phyloP scores from a whole-genome alignment of 1,140 invertebrate genomes.

The Drosophila teissieri region DNA sequence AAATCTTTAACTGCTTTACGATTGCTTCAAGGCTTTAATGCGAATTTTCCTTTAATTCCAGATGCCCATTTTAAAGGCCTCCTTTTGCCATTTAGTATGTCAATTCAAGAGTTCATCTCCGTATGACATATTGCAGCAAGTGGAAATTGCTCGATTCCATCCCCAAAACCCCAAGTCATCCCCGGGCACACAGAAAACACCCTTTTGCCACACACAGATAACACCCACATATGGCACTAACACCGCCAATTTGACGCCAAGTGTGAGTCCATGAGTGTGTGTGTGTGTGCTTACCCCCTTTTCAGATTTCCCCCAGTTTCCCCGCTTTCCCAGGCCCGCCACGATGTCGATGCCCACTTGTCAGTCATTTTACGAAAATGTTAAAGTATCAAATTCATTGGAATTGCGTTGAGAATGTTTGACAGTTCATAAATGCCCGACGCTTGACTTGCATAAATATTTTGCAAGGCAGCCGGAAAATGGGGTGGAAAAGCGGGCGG shows the following conservation, averaged over 20 bases:
- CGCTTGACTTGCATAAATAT: conserved; percentile 84
- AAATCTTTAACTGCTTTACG: too few species aligned
- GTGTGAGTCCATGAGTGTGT: conserved; percentile 27
- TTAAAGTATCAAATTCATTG: conserved; percentile 84
- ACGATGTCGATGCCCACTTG: conserved; percentile 40
- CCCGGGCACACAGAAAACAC: conserved; percentile 21
- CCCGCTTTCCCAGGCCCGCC: not conserved
- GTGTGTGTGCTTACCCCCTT: conserved; percentile 18
- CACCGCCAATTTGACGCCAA: conserved; percentile 80
- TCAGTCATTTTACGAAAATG: conserved; percentile 82
- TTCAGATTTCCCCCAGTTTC: conserved; percentile 5
- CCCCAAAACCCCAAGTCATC: conserved; percentile 33
- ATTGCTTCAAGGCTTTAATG: not conserved
- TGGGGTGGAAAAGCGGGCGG: not conserved
- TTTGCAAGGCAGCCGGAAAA: conserved; percentile 63
- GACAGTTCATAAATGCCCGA: conserved; percentile 84
- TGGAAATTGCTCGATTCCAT: conserved; percentile 60
- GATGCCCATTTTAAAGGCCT: conserved; percentile 56
- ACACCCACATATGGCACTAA: conserved; percentile 80
- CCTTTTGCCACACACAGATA: conserved; percentile 46
- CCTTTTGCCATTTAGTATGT: conserved; percentile 60
- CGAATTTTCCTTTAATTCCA: not conserved
- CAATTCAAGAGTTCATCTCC: conserved; percentile 58
- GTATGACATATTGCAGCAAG: conserved; percentile 48
- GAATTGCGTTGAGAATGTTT: conserved; percentile 84